Base-by-base conservation (phyloP, 1,140 invertebrate genomes). In the Brachionus paranguensis region DNA sequence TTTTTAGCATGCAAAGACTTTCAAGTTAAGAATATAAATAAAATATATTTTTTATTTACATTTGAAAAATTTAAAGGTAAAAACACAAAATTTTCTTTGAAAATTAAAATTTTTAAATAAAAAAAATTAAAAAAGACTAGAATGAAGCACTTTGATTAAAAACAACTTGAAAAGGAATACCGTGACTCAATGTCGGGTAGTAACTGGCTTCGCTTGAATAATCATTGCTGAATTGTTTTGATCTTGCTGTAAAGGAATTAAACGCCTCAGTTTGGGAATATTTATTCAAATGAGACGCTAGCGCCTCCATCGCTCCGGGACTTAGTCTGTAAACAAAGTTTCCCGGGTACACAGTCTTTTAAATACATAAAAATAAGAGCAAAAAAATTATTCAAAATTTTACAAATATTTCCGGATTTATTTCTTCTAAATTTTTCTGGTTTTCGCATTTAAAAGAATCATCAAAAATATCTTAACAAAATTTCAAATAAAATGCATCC, bases 271-370 rank as follows among this genome's bases (percentile, higher is more conserved):
- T 50, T 1, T 47, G 41, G 3, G 41, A 27, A 20, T 17, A 47
- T 11, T 76, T 20, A 50, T 76, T 76, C 33, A 76, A 76, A 76
- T 76, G 72, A 14, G 72, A 50, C 24, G 72, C 72, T n/a, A 76
- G 12, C 0, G 72, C 72, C 50, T 76, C 72, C 43, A 76, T 50
- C 11, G 72, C 72, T 12, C 72, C 72, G 2, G 72, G 72, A 76
- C 72, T 76, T 1, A 76, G 43, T 76, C 45, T 47, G 47, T 76
- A 76, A 20, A 76, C 72, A 76, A 76, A 76, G 24, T 37, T 76
- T 76, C 72, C 72, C 4, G 72, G 72, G 43, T 76, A 76, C 7
- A 76, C 27, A 10, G 43, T 76, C 72, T 76, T 27, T 24, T 12
- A 37, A 37, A 7, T 7, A 76, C 11, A 27, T 76, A 41, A 72